These are phyloP conservation scores for Tromatobia lineatoria DNA, from an alignment of 2,888 invertebrate species.

Conservation along the genomic window DNA sequence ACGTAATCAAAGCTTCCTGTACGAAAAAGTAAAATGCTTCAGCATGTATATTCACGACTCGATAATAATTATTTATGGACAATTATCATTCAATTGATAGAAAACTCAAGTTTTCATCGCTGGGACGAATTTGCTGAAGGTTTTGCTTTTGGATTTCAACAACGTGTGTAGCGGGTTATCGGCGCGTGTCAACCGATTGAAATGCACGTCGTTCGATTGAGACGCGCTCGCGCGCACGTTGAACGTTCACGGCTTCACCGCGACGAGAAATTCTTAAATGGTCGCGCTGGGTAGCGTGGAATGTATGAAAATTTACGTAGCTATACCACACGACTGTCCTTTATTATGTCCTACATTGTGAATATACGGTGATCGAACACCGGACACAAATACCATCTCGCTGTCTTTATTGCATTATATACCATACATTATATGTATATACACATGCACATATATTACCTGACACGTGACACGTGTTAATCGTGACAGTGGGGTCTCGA, in stretches of 20 bases:
- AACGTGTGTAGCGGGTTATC: conserved; percentile 71
- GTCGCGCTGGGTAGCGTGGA: conserved; percentile 75
- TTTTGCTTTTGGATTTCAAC: conserved; percentile 62
- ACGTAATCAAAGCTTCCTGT: no score
- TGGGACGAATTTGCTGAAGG: conserved; percentile 54
- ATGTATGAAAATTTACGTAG: conserved; percentile 80
- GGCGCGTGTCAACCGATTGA: conserved; percentile 81
- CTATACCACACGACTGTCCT: conserved; percentile 74
- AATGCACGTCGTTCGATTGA: conserved; percentile 77
- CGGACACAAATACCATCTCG: conserved; percentile 61
- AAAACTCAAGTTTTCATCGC: no score
- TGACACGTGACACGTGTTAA: conserved; percentile 83
- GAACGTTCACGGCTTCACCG: conserved; percentile 63
- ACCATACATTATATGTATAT: conserved; percentile 20
- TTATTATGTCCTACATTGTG: conserved; percentile 82
- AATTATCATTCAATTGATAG: not conserved
- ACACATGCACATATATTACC: conserved; percentile 73
- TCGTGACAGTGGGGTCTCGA: conserved; percentile 78
- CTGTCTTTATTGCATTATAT: conserved; percentile 34
- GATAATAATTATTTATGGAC: not conserved
- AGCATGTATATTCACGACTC: not conserved
- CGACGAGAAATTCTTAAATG: conserved; percentile 83
- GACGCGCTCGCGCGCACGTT: conserved; percentile 71
- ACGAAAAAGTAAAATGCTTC: not conserved
- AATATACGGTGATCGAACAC: conserved; percentile 73